Percentiles rank a stretch among this genome's conserved stretches.
These are phyloP conservation scores for Oreochromis aureus DNA, from an alignment of 2,113 vertebrate species.

Conservation along the genomic window DNA sequence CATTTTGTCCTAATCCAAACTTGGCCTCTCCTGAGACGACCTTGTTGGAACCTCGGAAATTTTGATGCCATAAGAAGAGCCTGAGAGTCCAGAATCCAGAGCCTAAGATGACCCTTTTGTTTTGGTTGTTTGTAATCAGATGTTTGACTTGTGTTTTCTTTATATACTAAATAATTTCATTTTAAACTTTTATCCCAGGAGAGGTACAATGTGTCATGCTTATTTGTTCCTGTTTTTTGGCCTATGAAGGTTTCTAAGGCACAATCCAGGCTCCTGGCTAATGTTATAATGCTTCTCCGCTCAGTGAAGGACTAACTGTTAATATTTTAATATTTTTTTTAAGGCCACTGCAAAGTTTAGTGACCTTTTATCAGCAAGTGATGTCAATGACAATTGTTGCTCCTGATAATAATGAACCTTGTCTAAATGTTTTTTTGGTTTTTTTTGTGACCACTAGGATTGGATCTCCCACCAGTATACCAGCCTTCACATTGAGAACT, in stretches of 20 bases:
- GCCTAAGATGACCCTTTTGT: no score
- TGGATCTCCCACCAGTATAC: no score
- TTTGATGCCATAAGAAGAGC: no score
- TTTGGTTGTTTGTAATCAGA: neutral
- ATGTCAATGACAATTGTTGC: no score
- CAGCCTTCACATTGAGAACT: no score
- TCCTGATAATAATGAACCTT: no score
- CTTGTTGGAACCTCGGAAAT: no score
- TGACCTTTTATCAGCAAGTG: no score
- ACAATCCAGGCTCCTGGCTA: neutral
- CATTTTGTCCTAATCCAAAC: neutral
- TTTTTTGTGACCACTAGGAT: no score
- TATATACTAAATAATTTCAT: neutral
- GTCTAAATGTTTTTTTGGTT: no score
- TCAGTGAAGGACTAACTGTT: neutral
- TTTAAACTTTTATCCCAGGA: neutral
- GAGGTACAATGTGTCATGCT: neutral
- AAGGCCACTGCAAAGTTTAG: no score
- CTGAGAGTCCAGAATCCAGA: no score
- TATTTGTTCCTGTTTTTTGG: neutral
- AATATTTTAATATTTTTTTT: neutral
- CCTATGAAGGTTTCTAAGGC: accelerated
- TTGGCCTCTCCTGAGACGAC: neutral
- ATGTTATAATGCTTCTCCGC: neutral
- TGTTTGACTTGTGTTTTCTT: neutral